phyloP scores from a whole-genome alignment of 2,113 vertebrate genomes.

The Amazona vittata region DNA sequence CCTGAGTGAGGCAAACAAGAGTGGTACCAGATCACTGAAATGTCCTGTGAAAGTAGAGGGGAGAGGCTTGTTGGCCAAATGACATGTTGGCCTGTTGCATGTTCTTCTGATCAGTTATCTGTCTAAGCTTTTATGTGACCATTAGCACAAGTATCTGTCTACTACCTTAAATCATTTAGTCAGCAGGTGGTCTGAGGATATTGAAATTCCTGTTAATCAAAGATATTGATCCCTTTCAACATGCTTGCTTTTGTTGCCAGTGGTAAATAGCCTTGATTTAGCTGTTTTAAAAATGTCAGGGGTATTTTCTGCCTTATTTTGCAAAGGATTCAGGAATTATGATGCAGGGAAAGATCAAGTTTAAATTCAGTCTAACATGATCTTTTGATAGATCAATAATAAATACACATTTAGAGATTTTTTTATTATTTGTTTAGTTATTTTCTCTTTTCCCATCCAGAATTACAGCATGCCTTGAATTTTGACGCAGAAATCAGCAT shows the following conservation, averaged over 20 bases:
- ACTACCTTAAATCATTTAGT: neutral
- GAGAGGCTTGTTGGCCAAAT: neutral
- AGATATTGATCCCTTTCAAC: accelerated
- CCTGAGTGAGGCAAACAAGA: neutral
- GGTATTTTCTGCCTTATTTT: neutral
- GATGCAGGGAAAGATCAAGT: neutral
- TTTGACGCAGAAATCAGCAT: constrained; percentile 30
- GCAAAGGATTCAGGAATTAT: neutral
- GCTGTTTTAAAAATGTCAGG: neutral
- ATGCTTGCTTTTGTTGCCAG: neutral
- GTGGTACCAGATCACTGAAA: neutral
- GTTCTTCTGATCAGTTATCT: neutral
- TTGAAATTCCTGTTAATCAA: neutral
- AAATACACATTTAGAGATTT: neutral
- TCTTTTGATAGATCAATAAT: neutral
- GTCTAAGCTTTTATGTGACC: neutral
- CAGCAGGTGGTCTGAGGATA: neutral
- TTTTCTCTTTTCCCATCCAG: neutral
- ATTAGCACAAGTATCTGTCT: neutral
- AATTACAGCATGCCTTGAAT: neutral
- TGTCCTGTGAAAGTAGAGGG: neutral
- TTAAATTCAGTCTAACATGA: neutral
- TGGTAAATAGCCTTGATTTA: neutral
- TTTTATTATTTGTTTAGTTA: neutral
- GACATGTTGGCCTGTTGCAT: neutral